Conservation (phyloP, 2,113 vertebrate genomes). For the Aspidoscelis tigris region DNA sequence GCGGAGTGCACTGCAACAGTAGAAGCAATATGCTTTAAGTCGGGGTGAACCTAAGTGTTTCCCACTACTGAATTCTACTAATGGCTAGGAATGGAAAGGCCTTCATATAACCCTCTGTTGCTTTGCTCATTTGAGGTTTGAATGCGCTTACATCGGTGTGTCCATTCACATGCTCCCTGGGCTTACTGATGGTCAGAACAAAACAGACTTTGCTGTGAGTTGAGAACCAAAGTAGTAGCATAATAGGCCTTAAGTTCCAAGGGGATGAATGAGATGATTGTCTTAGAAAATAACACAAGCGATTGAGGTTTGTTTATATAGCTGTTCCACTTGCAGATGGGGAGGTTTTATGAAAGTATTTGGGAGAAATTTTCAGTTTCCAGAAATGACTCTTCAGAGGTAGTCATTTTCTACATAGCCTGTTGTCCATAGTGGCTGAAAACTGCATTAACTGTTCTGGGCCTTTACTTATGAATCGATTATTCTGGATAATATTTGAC, state of each 20-base stretch:
- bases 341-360: background rate
- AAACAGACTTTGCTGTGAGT: background rate
- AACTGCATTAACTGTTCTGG: slow-evolving; percentile 5
- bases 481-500: slow-evolving; percentile 4
- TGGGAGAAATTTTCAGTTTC: background rate
- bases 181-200: background rate
- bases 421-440: slow-evolving; percentile 7
- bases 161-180: rapidly evolving
- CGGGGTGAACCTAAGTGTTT: background rate
- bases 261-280: background rate
- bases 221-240: background rate
- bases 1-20: background rate
- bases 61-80: background rate
- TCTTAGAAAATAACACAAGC: background rate
- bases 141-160: rapidly evolving
- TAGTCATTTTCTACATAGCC: background rate
- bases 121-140: rapidly evolving
- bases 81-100: background rate
- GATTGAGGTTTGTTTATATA: background rate
- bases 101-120: background rate
- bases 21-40: background rate
- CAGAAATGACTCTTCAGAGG: background rate
- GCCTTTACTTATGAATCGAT: slow-evolving; percentile 24
- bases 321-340: rapidly evolving
- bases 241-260: background rate